Evolutionary conservation across 2,797 vertebrate genomes (phyloP).

Genomic region (Fundulus diaphanus): DNA sequence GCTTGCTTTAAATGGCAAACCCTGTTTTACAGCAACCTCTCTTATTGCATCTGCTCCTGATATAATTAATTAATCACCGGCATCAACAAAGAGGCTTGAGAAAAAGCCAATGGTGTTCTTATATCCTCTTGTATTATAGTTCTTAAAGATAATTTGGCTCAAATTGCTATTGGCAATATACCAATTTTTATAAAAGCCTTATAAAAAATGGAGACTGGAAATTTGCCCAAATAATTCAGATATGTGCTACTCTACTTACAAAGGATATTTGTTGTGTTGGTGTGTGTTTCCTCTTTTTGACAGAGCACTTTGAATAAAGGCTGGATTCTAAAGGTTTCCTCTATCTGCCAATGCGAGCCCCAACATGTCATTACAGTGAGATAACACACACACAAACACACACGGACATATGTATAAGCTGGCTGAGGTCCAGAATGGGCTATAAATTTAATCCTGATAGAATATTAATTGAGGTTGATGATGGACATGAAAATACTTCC

Average conservation of each 20-base stretch:
- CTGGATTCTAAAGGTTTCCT: slow-evolving; percentile 24
- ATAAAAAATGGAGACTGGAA: background rate
- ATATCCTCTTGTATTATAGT: background rate
- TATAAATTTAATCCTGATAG: slow-evolving; percentile 74
- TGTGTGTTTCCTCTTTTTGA: slow-evolving; percentile 22
- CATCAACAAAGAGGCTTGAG: background rate
- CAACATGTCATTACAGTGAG: slow-evolving; percentile 10
- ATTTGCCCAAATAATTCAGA: background rate
- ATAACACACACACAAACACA: slow-evolving; percentile 4
- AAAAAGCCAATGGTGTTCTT: background rate
- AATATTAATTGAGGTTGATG: slow-evolving; percentile 84
- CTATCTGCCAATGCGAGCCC: slow-evolving; percentile 23
- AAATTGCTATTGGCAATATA: background rate
- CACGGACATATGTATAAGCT: slow-evolving; percentile 29
- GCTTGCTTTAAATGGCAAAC: background rate
- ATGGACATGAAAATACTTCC: slow-evolving; percentile 78
- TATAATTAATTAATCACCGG: background rate
- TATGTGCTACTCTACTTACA: slow-evolving; percentile 1
- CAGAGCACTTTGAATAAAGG: slow-evolving; percentile 30
- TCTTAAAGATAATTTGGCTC: background rate
- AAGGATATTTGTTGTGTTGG: slow-evolving; percentile 20
- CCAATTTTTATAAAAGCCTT: background rate
- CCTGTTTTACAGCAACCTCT: background rate
- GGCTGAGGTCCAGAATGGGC: slow-evolving; percentile 66
- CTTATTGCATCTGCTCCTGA: background rate